phyloP scores from a whole-genome alignment of 2,113 vertebrate species.

The Eonycteris spelaea region DNA sequence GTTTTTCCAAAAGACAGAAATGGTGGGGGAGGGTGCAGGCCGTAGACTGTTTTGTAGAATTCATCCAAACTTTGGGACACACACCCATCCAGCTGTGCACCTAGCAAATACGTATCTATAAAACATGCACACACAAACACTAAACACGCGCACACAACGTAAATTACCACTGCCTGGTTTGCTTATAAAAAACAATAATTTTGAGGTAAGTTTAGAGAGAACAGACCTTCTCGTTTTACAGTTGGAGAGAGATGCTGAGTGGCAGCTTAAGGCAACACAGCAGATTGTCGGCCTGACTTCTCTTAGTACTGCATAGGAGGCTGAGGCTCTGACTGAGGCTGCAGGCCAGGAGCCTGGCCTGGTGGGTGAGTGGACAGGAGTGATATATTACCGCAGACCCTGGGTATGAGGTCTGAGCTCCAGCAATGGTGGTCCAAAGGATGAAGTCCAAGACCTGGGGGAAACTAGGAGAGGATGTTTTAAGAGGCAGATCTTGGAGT shows the following conservation, averaged over 20 bases:
- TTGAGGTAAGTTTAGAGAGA: background rate
- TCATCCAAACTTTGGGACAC: background rate
- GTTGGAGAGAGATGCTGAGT: background rate
- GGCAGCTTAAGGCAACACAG: background rate
- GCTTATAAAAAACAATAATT: background rate
- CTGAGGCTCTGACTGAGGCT: background rate
- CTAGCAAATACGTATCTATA: background rate
- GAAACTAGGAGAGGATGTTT: background rate
- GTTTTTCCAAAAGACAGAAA: background rate
- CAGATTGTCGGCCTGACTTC: background rate
- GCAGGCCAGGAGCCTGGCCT: background rate
- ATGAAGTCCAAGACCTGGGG: background rate
- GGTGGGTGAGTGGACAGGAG: background rate
- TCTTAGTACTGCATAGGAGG: rapidly evolving
- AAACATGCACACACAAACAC: background rate
- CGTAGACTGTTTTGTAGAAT: background rate
- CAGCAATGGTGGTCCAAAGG: background rate
- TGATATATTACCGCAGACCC: background rate
- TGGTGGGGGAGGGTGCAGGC: background rate
- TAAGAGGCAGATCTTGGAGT: background rate
- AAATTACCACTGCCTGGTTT: background rate
- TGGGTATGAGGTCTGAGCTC: background rate
- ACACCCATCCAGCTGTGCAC: background rate
- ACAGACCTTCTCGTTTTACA: background rate
- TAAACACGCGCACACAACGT: background rate